Evolutionary conservation across 1,140 invertebrate genomes (phyloP), one percentile per base, ranked within the genome.

Genomic region (Penaeus japonicus): DNA sequence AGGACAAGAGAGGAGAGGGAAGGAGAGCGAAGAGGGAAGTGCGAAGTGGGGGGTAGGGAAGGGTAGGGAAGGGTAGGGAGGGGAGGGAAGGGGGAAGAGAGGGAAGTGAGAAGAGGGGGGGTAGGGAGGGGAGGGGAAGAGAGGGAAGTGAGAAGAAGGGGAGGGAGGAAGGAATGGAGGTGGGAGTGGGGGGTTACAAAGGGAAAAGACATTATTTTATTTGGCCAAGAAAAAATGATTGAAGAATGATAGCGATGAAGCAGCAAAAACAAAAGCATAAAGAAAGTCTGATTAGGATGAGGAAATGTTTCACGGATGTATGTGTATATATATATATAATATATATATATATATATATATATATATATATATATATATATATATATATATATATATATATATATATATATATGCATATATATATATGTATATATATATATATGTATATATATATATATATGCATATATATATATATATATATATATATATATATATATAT

Each of bases 291-390:
- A 39, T 39, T 4, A 39, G 2, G 7, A 39, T 39, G 7, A n/a
- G n/a, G n/a, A n/a, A n/a, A n/a, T n/a, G n/a, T n/a, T 84, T 30
- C 32, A 59, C 32, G 81, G 27, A 30, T 84, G 59, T 84, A 30
- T 84, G 47, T 84, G 59, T 30, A 75, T 75, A 30, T 30, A 30
- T 75, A 27, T 75, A 22, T 75, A 27, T 75, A 18, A 65, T 53
- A 5, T 32, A 30, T 65, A n/a, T 54, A 27, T 54, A 30, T 30
- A 20, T 55, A 20, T 55, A 22, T 47, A 84, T 59, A 65, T 35
- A 59, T 84, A n/a, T 59, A 59, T 59, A n/a, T 59, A 59, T 59
- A n/a, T 59, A 59, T 59, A n/a, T 59, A 59, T 59, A n/a, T 59
- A 59, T 59, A n/a, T 59, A 59, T 59, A n/a, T 59, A 59, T 59